Evolutionary conservation across 2,113 vertebrate genomes (phyloP), one percentile per base, ranked within the genome.

Genomic region (Leptobrachium leishanense): DNA sequence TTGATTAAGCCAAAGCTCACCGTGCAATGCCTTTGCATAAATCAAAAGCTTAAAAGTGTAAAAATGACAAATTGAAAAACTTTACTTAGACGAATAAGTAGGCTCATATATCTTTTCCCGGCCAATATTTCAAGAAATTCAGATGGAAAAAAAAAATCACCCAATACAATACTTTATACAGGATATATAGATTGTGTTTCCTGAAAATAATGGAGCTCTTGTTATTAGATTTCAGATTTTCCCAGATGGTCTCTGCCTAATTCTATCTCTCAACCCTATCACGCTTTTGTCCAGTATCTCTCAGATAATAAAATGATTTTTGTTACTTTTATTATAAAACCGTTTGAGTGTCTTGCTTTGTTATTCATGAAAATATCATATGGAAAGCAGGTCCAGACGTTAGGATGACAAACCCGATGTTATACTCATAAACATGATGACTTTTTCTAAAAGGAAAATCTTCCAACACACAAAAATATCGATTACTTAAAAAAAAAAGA

Each of bases 21-120:
- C 44, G 72, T 74, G 72, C 72, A 74, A 64, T 65, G 62, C 72
- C 72, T 74, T 74, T 63, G n/a, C 57, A 74, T 74, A 65, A 74
- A 74, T 74, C 72, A 74, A 74, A 74, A 74, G 72, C 72, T 74
- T 65, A 74, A 74, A 73, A 64, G 43, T 65, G 43, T 43, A 74
- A 74, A 74, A 43, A 74, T 64, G 57, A 74, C 59, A 64, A 64
- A 63, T 74, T 39, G 43, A 74, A 74, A 74, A 43, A 46, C 57
- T 64, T 74, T 59, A 64, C 57, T 74, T 74, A 31, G 43, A 59
- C 31, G 59, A 74, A 20, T 74, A 44, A 43, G 13, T 8, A 62
- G 62, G 9, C 62, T 64, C 62, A 39, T 64, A 64, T 64, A 64
- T 64, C 62, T 64, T 64, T 64, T 64, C 62, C 6, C 62, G 39